Evolutionary conservation across 2,113 vertebrate species (phyloP), one percentile per base, ranked within the genome.

Genomic region (Elanoides forficatus): DNA sequence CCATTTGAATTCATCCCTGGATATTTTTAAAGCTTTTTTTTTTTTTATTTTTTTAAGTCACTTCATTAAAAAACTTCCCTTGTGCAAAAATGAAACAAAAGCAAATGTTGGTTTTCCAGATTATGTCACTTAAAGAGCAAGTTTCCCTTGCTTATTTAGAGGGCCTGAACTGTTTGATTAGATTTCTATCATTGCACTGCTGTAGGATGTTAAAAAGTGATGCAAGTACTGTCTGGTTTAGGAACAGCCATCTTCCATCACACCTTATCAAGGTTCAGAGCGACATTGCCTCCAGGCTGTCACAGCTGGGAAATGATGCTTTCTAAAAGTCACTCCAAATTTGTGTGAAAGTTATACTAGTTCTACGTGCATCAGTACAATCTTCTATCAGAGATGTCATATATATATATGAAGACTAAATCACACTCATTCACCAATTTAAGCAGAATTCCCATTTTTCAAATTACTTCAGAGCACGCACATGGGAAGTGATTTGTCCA

Each of bases 391-490:
- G 43, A 43, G 50, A 23, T 74, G 55, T 13, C 36, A 11, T 16
- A 7, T 25, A 3, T 25, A 3, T 2, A 4, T 10, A 13, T 4
- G 20, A 47, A 65, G 50, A 82, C 38, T 36, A 70, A 80, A 66
- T 62, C 29, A 13, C 45, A 9, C 8, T n/a, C 4, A 0, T 17
- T 75, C 67, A 45, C 32, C 47, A n/a, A 1, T 38, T 80, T 10
- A 63, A 67, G 56, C 56, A 81, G 59, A 84, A 72, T 75, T 91
- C 59, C 42, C 25, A 10, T 78, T 59, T 72, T 86, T 58, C 67
- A 52, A 8, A 21, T 23, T 13, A 59, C 72, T 96, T 95, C 68
- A 92, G 16, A 93, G 79, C 26, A 34, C 16, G 48, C 32, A 59
- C 22, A 11, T 78, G 82, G 52, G 55, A 90, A 83, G 25, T 22